A percentile compares a stretch with the other conserved stretches of the same genome.
Conservation (phyloP, 2,888 invertebrate species). For the Microchrysa polita region DNA sequence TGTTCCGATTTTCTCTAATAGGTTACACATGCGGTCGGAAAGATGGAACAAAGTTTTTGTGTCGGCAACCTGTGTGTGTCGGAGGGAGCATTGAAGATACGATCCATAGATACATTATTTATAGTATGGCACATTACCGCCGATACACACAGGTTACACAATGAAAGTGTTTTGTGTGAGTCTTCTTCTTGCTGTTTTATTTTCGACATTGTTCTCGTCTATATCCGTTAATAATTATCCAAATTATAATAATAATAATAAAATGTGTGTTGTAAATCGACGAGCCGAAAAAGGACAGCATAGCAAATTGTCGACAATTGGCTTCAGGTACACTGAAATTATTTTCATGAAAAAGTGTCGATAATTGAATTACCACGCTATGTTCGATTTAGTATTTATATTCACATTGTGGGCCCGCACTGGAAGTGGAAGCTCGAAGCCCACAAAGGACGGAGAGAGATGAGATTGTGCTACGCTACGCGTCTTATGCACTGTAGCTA, state of each 20-base stretch:
- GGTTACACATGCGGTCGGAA: background rate
- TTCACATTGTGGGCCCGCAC: conserved; percentile 16
- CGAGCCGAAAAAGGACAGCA: conserved; percentile 43
- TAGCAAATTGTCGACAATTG: conserved; percentile 38
- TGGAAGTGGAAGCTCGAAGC: background rate
- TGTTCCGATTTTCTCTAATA: background rate
- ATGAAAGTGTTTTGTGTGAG: conserved; percentile 13
- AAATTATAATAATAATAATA: too few relatives aligned
- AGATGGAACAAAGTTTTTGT: background rate
- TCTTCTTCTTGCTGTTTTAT: conserved; percentile 24
- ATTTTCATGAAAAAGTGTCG: conserved; percentile 41
- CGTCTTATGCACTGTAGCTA: background rate
- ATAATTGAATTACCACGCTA: conserved; percentile 43
- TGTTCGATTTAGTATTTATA: conserved; percentile 11
- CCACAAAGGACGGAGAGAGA: too few relatives aligned
- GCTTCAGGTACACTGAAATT: conserved; percentile 24
- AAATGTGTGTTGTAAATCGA: conserved; percentile 31
- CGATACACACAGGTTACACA: background rate
- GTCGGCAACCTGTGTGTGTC: background rate
- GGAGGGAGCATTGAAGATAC: too few relatives aligned
- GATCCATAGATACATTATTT: too few relatives aligned
- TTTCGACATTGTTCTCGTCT: conserved; percentile 34
- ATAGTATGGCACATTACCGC: too few relatives aligned
- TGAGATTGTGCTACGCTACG: background rate
- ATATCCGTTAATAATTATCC: conserved; percentile 40